Conservation (phyloP, 2,113 vertebrate species). For the Lates calcarifer region DNA sequence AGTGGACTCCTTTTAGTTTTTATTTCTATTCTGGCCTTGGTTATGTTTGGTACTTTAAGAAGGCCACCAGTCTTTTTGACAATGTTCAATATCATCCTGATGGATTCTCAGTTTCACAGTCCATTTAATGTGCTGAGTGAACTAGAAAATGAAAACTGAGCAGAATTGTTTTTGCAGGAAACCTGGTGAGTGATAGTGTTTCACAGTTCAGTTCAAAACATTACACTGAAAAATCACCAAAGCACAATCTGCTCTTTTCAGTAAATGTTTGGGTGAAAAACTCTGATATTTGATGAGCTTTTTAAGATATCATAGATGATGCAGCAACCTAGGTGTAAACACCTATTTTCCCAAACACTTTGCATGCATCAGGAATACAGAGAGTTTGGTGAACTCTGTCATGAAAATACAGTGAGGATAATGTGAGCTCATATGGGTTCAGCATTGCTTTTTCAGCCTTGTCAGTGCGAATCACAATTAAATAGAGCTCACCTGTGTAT, state of each 20-base stretch:
- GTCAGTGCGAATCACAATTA: too few relatives aligned
- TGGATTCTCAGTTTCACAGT: conserved; percentile 4
- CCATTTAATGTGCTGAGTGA: conserved; percentile 22
- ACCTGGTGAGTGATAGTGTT: neutral
- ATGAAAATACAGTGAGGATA: neutral
- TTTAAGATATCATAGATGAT: too few relatives aligned
- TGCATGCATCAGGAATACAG: too few relatives aligned
- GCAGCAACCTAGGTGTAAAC: neutral
- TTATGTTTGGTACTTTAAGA: neutral
- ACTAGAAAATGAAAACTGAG: conserved; percentile 28
- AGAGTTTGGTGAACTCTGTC: too few relatives aligned
- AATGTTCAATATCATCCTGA: neutral
- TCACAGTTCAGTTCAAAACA: neutral
- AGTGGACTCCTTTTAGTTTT: neutral
- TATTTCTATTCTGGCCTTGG: neutral
- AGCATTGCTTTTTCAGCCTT: too few relatives aligned
- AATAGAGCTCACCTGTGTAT: too few relatives aligned
- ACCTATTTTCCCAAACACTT: neutral
- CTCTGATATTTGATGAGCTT: too few relatives aligned
- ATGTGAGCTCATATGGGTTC: conserved; percentile 2
- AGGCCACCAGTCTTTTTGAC: conserved; percentile 4
- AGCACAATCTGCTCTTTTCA: too few relatives aligned
- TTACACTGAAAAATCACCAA: neutral
- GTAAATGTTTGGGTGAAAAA: too few relatives aligned
- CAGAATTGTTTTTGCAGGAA: neutral